These are phyloP conservation scores for Heteractis magnifica DNA, from an alignment of 92 coral and sea anemone genomes.

Conservation along the genomic window DNA sequence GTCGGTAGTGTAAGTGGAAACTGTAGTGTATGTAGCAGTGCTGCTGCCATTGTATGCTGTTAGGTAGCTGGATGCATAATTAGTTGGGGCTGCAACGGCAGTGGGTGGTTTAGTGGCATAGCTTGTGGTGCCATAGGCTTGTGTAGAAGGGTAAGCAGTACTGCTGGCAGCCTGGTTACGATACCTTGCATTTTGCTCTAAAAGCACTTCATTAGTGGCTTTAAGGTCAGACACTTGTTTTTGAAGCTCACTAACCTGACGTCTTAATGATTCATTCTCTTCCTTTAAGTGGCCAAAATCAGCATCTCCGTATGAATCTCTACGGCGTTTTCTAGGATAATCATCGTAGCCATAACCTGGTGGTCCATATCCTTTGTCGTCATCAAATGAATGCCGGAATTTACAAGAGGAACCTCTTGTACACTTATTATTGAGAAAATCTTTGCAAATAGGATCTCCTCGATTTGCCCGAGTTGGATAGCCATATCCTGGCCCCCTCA, in stretches of 20 bases:
- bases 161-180: conserved; percentile 71
- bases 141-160: conserved; percentile 56
- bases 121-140: conserved; percentile 43
- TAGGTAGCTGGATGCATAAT: conserved; percentile 44
- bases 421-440: conserved; percentile 91
- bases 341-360: conserved; percentile 66
- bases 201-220: conserved; percentile 91
- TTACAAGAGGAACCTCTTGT: conserved; percentile 85
- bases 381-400: conserved; percentile 81
- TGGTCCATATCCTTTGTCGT: conserved; percentile 60
- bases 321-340: conserved; percentile 81
- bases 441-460: conserved; percentile 84
- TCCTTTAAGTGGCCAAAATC: conserved; percentile 78
- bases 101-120: conserved; percentile 33
- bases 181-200: conserved; percentile 97
- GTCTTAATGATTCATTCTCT: conserved; percentile 84
- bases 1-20: conserved; percentile 12
- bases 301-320: conserved; percentile 75
- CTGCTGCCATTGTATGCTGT: conserved; percentile 35
- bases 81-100: conserved; percentile 50
- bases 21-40: conserved; percentile 31
- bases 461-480: conserved; percentile 71
- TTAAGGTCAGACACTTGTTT: conserved; percentile 89
- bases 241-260: conserved; percentile 89
- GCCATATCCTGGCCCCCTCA: conserved; percentile 27